Evolutionary conservation across 2,888 invertebrate genomes (phyloP).

Genomic region (Euplexia lucipara): DNA sequence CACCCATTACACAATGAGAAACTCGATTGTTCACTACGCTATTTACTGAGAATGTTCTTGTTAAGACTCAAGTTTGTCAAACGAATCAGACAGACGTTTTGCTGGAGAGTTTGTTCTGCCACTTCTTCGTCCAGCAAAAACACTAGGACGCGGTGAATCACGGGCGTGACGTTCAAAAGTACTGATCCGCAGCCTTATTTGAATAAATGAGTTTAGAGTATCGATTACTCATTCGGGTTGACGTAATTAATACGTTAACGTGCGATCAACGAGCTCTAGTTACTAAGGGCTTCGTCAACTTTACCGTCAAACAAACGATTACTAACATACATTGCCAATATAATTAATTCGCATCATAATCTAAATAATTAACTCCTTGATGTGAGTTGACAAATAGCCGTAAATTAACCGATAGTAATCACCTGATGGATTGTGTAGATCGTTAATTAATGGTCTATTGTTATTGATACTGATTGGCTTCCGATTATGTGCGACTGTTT

Average conservation of each 20-base stretch:
- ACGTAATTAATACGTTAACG: neutral
- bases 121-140: too few species aligned
- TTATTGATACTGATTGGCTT: constrained; percentile 44
- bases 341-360: constrained; percentile 35
- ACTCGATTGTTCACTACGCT: too few species aligned
- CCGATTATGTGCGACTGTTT: constrained; percentile 9
- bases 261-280: neutral
- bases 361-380: constrained; percentile 46
- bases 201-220: too few species aligned
- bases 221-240: too few species aligned
- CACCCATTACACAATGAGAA: too few species aligned
- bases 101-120: too few species aligned
- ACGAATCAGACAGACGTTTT: too few species aligned
- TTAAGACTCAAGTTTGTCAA: too few species aligned
- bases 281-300: neutral
- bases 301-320: constrained; percentile 1
- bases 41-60: too few species aligned
- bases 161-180: too few species aligned
- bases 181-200: too few species aligned
- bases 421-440: constrained; percentile 45
- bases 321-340: constrained; percentile 4
- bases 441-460: constrained; percentile 53
- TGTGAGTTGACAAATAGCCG: constrained; percentile 43
- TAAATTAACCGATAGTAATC: constrained; percentile 41
- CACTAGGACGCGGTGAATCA: too few species aligned